Evolutionary conservation across 2,888 invertebrate species (phyloP).

Genomic region (Epinotia demarniana): DNA sequence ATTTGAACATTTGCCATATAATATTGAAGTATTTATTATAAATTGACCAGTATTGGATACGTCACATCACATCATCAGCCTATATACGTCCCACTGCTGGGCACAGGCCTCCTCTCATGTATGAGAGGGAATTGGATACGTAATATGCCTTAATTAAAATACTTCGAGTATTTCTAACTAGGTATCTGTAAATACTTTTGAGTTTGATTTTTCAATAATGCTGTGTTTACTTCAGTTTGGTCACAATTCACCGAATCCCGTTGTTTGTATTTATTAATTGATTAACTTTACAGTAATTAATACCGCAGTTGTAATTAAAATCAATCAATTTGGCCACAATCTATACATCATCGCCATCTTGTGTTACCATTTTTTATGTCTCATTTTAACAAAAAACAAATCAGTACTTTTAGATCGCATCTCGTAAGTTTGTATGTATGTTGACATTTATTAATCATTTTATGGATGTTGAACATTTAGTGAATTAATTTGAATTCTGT

Average conservation of each 20-base stretch:
- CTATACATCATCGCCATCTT: constrained; percentile 28
- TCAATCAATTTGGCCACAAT: constrained; percentile 54
- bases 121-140: too few relatives aligned
- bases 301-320: constrained; percentile 46
- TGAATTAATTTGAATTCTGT: background rate
- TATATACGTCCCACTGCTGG: too few relatives aligned
- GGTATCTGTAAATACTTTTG: constrained; percentile 40
- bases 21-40: constrained; percentile 1
- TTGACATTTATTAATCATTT: background rate
- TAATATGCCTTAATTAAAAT: background rate
- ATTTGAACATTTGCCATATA: background rate
- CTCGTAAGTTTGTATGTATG: constrained; percentile 5
- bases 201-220: constrained; percentile 38
- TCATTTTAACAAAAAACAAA: background rate
- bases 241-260: constrained; percentile 52
- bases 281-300: constrained; percentile 52
- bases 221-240: constrained; percentile 43
- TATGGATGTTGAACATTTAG: background rate
- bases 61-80: too few relatives aligned
- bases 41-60: background rate
- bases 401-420: background rate
- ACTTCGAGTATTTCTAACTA: background rate
- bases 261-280: constrained; percentile 58
- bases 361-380: constrained; percentile 11
- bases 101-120: too few relatives aligned